Evolutionary conservation across 30 jellyfish, hydroid and myxozoan genomes (phyloP).

Genomic region (Aurelia sp.): DNA sequence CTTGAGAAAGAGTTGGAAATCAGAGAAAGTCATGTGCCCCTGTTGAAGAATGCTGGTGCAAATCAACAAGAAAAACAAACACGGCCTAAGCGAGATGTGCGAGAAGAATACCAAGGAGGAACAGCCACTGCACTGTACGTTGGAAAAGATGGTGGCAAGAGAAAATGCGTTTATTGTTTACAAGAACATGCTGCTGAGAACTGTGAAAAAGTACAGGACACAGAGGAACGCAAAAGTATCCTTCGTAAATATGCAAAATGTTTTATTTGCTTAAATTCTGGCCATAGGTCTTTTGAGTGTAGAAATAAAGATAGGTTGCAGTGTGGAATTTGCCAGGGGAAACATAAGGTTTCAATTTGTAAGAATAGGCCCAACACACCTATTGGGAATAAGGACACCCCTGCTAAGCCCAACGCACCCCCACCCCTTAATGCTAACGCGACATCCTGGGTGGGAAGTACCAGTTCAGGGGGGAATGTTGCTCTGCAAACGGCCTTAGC

Average conservation of each 20-base stretch:
- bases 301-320: background rate
- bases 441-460: slow-evolving; percentile 44
- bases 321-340: slow-evolving; percentile 22
- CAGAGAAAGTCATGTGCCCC: background rate
- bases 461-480: slow-evolving; percentile 61
- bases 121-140: slow-evolving; percentile 5
- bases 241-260: slow-evolving; percentile 26
- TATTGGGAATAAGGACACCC: slow-evolving; percentile 16
- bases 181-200: slow-evolving; percentile 39
- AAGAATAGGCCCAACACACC: slow-evolving; percentile 12
- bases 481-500: slow-evolving; percentile 79
- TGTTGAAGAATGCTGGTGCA: background rate
- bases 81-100: background rate
- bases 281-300: slow-evolving; percentile 37
- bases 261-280: slow-evolving; percentile 18
- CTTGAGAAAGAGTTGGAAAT: slow-evolving; percentile 1
- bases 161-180: slow-evolving; percentile 30
- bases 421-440: slow-evolving; percentile 22
- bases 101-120: background rate
- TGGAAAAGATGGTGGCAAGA: background rate
- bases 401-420: slow-evolving; percentile 12
- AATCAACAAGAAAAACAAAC: background rate
- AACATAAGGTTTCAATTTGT: slow-evolving; percentile 30
- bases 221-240: slow-evolving; percentile 22
- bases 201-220: slow-evolving; percentile 12